Conservation (phyloP, 2,113 vertebrate species). For the Oophaga pumilio region DNA sequence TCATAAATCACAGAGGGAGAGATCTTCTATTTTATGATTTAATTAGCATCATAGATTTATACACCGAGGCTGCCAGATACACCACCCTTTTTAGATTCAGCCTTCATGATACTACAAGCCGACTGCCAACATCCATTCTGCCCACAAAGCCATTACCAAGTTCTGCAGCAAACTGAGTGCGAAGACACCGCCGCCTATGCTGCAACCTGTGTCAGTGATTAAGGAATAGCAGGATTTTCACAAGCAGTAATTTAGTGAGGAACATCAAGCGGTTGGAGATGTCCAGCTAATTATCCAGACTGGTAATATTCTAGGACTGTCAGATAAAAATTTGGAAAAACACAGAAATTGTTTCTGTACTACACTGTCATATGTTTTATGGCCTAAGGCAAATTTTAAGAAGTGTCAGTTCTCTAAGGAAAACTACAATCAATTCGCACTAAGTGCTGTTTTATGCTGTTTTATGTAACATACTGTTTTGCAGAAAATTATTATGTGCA, state of each 20-base stretch:
- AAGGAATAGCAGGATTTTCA: constrained; percentile 46
- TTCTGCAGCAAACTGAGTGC: constrained; percentile 13
- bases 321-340: constrained; percentile 15
- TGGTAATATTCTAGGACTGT: constrained; percentile 40
- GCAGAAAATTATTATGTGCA: constrained; percentile 25
- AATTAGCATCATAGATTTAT: constrained; percentile 53
- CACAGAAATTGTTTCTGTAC: constrained; percentile 9
- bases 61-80: constrained; percentile 38
- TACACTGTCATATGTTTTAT: not conserved
- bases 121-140: constrained; percentile 35
- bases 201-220: constrained; percentile 52
- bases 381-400: constrained; percentile 37
- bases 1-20: constrained; percentile 48
- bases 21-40: constrained; percentile 53
- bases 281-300: constrained; percentile 36
- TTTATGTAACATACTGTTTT: constrained; percentile 19
- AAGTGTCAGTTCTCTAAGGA: constrained; percentile 33
- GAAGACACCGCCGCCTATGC: not conserved
- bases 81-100: constrained; percentile 20
- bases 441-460: constrained; percentile 37
- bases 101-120: constrained; percentile 10
- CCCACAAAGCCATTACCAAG: constrained; percentile 46
- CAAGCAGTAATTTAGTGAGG: constrained; percentile 33
- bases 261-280: constrained; percentile 35
- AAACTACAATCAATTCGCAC: constrained; percentile 21